Percentiles rank a stretch among this genome's conserved stretches.
Conservation (phyloP, 2,113 vertebrate species). For the Chiloscyllium plagiosum region DNA sequence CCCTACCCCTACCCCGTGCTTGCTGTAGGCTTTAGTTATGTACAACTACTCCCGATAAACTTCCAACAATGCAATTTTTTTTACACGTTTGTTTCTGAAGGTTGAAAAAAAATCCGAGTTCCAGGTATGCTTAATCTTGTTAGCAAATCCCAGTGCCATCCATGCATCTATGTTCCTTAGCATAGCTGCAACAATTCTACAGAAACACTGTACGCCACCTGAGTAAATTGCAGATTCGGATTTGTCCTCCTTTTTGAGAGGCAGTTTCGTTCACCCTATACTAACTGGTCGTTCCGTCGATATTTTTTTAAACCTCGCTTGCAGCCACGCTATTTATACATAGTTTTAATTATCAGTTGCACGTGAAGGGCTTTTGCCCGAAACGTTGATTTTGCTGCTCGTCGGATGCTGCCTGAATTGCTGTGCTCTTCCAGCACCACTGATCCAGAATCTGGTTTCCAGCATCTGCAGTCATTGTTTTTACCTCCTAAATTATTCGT, state of each 20-base stretch:
- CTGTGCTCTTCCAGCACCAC: too few species aligned
- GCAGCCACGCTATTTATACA: not conserved
- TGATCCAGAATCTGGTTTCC: too few species aligned
- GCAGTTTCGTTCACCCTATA: not conserved
- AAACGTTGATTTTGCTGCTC: too few species aligned
- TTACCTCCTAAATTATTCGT: not conserved
- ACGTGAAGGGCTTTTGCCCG: too few species aligned
- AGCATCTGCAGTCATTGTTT: too few species aligned
- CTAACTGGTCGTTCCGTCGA: not conserved
- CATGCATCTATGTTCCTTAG: not conserved
- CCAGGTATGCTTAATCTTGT: not conserved
- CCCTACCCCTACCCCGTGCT: not conserved
- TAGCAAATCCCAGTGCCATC: not conserved
- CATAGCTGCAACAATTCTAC: not conserved
- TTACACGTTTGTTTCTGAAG: not conserved
- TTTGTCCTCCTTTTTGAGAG: not conserved
- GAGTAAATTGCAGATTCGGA: not conserved
- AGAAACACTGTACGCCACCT: not conserved
- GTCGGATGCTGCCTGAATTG: too few species aligned
- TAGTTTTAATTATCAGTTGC: not conserved
- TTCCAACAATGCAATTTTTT: not conserved
- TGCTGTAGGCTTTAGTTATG: constrained; percentile 39
- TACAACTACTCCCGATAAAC: constrained; percentile 27
- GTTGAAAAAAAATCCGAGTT: not conserved
- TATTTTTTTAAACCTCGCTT: not conserved